phyloP scores from a whole-genome alignment of 2,113 vertebrate species.

The Pygoscelis adeliae region DNA sequence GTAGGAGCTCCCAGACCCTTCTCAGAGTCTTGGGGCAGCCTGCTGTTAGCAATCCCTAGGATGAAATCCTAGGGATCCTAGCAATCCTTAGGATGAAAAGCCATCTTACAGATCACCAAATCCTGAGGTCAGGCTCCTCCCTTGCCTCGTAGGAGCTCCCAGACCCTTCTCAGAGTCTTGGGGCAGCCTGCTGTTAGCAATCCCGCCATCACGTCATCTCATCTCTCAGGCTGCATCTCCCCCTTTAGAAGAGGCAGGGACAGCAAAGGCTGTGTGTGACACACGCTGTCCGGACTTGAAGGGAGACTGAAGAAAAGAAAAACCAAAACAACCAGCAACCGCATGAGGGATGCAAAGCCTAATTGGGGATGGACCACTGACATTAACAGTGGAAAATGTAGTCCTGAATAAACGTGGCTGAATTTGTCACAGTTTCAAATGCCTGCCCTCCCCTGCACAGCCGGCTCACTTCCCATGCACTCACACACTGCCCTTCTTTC shows the following conservation, averaged over 20 bases:
- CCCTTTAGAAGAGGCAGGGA: not conserved
- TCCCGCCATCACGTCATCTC: not conserved
- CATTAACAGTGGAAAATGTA: constrained; percentile 22
- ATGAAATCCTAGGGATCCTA: too few species aligned
- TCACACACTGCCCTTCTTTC: not conserved
- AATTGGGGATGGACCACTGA: not conserved
- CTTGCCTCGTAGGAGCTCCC: not conserved
- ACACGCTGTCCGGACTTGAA: not conserved
- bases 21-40: not conserved
- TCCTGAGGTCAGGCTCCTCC: not conserved
- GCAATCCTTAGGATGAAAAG: not conserved
- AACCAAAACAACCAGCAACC: not conserved
- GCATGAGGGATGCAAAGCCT: not conserved
- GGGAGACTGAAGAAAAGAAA: not conserved
- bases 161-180: not conserved
- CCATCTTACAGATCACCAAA: not conserved
- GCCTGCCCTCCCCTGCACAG: not conserved
- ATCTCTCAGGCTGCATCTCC: not conserved
- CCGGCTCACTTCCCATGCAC: not conserved
- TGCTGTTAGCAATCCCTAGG: not conserved
- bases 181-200: not conserved
- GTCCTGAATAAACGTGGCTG: constrained; percentile 12
- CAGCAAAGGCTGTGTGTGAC: not conserved
- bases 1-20: not conserved
- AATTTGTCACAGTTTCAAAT: not conserved